Conservation (phyloP, 1,140 invertebrate species). For the Apolygus lucorum region DNA sequence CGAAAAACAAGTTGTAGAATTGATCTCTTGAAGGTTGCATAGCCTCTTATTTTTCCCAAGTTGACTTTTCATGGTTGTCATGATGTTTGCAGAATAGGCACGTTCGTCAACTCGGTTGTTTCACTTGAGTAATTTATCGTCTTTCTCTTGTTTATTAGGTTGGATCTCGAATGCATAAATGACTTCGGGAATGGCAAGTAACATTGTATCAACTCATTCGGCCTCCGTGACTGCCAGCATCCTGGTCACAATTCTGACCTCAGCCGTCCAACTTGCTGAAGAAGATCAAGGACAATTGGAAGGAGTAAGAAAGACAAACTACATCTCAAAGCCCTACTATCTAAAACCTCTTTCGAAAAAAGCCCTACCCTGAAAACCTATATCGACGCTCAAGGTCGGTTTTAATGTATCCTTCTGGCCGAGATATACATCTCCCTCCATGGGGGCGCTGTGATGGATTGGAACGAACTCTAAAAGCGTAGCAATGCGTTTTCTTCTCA, state of each 20-base stretch:
- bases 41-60: too few species aligned
- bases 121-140: too few species aligned
- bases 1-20: too few species aligned
- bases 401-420: not conserved
- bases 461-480: not conserved
- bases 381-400: not conserved
- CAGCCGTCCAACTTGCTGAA: not conserved
- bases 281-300: not conserved
- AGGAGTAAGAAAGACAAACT: not conserved
- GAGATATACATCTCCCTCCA: not conserved
- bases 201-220: too few species aligned
- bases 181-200: too few species aligned
- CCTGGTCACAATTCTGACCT: not conserved
- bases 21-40: too few species aligned
- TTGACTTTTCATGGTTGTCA: too few species aligned
- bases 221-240: too few species aligned
- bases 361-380: not conserved
- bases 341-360: not conserved
- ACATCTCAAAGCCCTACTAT: not conserved
- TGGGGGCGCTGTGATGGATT: not conserved
- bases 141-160: too few species aligned
- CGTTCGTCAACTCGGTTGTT: too few species aligned
- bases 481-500: not conserved
- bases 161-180: too few species aligned
- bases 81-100: too few species aligned